Base-by-base conservation (phyloP, 1,140 invertebrate species). In the Onthophagus taurus region DNA sequence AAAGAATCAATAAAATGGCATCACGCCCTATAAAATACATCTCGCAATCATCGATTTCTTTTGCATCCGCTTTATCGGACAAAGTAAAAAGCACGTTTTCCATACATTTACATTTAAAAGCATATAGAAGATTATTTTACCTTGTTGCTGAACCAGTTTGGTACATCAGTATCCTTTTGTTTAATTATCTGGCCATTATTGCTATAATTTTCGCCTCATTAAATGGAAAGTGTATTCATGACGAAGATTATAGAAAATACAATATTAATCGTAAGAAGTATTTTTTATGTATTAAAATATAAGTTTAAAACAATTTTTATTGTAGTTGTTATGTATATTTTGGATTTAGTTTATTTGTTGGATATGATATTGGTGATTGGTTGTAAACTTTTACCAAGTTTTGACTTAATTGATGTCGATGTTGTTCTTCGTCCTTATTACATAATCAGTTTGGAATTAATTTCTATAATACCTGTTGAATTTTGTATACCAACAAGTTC, bases 391-490 rank as follows among this genome's bases (percentile, higher is more conserved):
- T n/a, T n/a, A n/a, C 38, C 38, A 8, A 41, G 29, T 41, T 41
- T 41, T n/a, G 23, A 41, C 23, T n/a, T 41, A 14, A 21, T 24
- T 16, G 38, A 41, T 1, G 16, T 41, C 14, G 29, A 41, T 13
- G 11, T 41, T 16, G 11, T 24, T 14, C 6, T 17, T 13, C 14
- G 38, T 26, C 24, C 38, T 3, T 7, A 26, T 14, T 16, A 7
- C 4, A 41, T 41, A 26, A 26, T 41, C 5, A 4, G 24, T 2
- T 18, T 17, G 14, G 38, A 41, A 26, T 7, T 41, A 29, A 2
- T 41, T 23, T 41, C 38, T 3, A 3, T 41, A 29, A 13, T 41
- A 17, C 38, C 38, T n/a, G n/a, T n/a, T n/a, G n/a, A n/a, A n/a
- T n/a, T n/a, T n/a, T n/a, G n/a, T n/a, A n/a, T n/a, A n/a, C n/a